Evolutionary conservation across 2,888 invertebrate species (phyloP).

Genomic region (Epinotia bilunana): DNA sequence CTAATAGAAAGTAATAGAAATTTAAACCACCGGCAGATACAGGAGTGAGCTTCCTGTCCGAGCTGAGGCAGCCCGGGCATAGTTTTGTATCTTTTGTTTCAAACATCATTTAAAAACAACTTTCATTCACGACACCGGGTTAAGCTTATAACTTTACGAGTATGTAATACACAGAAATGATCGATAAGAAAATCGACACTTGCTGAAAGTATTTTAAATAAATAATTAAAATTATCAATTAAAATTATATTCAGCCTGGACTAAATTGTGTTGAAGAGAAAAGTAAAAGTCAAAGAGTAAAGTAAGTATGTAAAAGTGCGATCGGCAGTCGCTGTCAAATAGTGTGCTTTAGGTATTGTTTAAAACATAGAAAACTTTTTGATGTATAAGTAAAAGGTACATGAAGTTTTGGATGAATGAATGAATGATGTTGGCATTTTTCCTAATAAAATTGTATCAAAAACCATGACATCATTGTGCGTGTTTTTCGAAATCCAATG

Average conservation of each 20-base stretch:
- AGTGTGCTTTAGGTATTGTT: no score
- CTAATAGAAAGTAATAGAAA: background rate
- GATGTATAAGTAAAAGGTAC: no score
- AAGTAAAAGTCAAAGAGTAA: no score
- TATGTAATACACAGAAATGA: background rate
- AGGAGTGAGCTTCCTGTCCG: background rate
- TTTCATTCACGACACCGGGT: background rate
- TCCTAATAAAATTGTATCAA: no score
- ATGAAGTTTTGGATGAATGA: no score
- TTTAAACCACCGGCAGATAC: background rate
- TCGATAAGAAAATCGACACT: background rate
- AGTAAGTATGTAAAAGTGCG: no score
- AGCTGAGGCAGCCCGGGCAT: slow-evolving; percentile 15
- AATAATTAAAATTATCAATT: background rate
- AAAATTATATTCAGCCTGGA: background rate
- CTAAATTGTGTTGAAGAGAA: background rate
- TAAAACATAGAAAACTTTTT: no score
- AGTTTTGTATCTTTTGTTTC: background rate
- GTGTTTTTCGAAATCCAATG: no score
- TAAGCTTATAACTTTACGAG: background rate
- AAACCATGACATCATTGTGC: no score
- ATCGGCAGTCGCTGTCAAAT: no score
- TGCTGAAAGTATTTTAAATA: background rate
- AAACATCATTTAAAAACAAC: background rate
- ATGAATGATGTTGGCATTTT: no score